A percentile compares a stretch with the other conserved stretches of the same genome.
Evolutionary conservation across 1,140 invertebrate genomes (phyloP).

Genomic region (Battus philenor): DNA sequence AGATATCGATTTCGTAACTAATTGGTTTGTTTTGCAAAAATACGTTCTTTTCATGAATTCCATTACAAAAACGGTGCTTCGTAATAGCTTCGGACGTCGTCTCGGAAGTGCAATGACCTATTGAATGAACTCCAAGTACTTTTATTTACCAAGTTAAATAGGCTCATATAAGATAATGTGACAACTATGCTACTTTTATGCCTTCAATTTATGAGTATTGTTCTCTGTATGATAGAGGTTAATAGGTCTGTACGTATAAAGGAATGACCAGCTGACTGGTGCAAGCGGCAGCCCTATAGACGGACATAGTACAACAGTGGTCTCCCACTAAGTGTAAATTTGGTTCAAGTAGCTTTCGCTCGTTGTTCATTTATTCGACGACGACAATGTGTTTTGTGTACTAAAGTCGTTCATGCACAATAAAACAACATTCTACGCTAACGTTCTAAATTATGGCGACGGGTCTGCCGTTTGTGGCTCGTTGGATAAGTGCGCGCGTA

Average conservation of each 20-base stretch:
- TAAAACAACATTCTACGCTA: constrained; percentile 59
- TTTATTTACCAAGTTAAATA: constrained; percentile 23
- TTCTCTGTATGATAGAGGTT: background rate
- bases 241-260: constrained; percentile 27
- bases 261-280: constrained; percentile 58
- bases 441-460: constrained; percentile 64
- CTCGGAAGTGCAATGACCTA: constrained; percentile 73
- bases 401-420: constrained; percentile 51
- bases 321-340: constrained; percentile 74
- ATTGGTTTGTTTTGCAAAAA: constrained; percentile 20
- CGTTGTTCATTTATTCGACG: constrained; percentile 60
- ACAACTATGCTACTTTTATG: constrained; percentile 6
- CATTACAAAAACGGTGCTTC: constrained; percentile 29
- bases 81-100: constrained; percentile 59
- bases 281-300: constrained; percentile 30
- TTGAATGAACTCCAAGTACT: constrained; percentile 51
- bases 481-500: constrained; percentile 45
- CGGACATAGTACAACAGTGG: constrained; percentile 38
- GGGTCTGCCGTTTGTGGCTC: constrained; percentile 56
- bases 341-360: constrained; percentile 70
- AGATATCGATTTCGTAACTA: background rate
- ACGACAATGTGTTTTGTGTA: constrained; percentile 54
- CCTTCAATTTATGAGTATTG: constrained; percentile 4
- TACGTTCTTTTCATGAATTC: constrained; percentile 19
- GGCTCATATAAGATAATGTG: constrained; percentile 21